These are phyloP conservation scores for Alethe castanea DNA, from an alignment of 2,113 vertebrate species.

Conservation along the genomic window DNA sequence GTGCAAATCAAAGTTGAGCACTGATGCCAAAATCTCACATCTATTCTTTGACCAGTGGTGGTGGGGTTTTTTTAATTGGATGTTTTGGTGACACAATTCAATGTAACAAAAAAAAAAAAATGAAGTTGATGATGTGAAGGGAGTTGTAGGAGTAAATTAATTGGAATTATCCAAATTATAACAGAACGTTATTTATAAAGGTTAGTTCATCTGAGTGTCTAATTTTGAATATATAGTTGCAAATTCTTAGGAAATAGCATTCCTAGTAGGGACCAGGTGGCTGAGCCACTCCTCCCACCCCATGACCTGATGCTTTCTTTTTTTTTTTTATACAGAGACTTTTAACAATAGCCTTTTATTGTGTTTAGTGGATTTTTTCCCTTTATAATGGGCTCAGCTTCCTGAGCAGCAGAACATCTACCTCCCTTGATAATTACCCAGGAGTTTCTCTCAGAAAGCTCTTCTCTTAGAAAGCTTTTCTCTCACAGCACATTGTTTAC, in stretches of 20 bases:
- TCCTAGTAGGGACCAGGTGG: background rate
- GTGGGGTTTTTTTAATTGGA: background rate
- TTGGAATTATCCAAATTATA: background rate
- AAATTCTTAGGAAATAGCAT: background rate
- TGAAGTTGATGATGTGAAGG: fast-evolving
- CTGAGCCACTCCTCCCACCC: background rate
- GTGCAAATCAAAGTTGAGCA: background rate
- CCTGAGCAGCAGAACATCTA: conserved; percentile 38
- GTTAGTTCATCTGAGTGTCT: background rate
- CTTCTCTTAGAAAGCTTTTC: background rate
- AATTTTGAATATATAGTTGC: background rate
- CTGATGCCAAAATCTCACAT: background rate
- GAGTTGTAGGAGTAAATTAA: background rate
- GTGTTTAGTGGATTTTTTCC: background rate
- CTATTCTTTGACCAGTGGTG: background rate
- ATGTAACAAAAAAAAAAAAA: background rate
- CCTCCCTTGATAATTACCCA: conserved; percentile 39
- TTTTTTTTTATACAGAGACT: background rate
- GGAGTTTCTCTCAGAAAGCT: conserved; percentile 30
- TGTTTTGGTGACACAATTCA: background rate
- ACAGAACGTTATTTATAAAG: background rate
- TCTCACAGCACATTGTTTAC: background rate
- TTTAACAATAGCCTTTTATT: conserved; percentile 3
- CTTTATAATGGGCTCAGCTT: conserved; percentile 36
- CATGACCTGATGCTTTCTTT: background rate